Conservation (phyloP, 1,140 invertebrate genomes). For the Dysdera silvatica region DNA sequence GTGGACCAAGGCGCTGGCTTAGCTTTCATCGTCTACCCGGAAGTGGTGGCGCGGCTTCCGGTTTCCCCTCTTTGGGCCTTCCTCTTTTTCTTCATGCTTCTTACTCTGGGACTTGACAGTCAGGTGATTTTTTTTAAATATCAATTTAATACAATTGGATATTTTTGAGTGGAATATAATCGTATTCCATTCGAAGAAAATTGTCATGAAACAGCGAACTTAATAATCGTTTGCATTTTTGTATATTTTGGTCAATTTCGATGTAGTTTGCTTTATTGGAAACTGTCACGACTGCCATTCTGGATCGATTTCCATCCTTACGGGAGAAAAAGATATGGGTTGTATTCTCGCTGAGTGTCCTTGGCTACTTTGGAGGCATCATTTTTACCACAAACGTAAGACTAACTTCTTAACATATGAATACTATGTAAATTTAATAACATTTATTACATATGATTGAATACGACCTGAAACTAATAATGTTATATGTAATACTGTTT, state of each 20-base stretch:
- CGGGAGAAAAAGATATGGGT: conserved; percentile 54
- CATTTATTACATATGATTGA: too few species aligned
- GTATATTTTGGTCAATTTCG: neutral
- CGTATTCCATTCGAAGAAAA: neutral
- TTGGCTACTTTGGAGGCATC: conserved; percentile 56
- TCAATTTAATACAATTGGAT: neutral
- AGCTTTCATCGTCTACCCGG: conserved; percentile 78
- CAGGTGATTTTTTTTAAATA: conserved; percentile 47
- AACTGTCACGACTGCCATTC: conserved; percentile 49
- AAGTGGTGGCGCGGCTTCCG: conserved; percentile 70
- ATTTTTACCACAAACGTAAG: conserved; percentile 36
- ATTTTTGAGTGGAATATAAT: neutral
- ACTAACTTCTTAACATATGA: too few species aligned
- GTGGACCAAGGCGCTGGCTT: conserved; percentile 69
- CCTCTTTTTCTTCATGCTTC: conserved; percentile 74
- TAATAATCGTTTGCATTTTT: neutral
- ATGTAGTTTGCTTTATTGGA: conserved; percentile 41
- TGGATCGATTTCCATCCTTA: conserved; percentile 48
- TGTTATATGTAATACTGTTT: too few species aligned
- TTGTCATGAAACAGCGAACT: neutral
- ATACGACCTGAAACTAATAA: too few species aligned
- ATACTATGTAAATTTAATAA: too few species aligned
- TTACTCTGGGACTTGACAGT: conserved; percentile 67
- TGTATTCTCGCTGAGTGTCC: conserved; percentile 52
- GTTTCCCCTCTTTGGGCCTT: conserved; percentile 73